Evolutionary conservation across 2,797 vertebrate species (phyloP).

Genomic region (Poecilia velifera): DNA sequence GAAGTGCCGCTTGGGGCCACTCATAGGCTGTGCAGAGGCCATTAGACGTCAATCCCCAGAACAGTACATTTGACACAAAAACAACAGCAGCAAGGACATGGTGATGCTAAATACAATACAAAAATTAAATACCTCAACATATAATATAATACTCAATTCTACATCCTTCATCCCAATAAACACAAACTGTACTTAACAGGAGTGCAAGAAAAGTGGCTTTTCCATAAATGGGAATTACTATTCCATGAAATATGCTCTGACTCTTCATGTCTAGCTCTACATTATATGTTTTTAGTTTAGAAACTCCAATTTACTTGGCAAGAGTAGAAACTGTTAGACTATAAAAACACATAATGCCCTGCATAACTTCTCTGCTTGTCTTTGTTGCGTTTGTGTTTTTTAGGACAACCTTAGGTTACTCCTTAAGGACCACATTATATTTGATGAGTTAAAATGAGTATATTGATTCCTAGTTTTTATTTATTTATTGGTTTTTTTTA

Average conservation of each 20-base stretch:
- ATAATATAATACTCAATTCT: not conserved
- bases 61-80: not conserved
- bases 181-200: not conserved
- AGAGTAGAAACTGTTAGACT: not conserved
- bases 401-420: not conserved
- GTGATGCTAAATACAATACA: not conserved
- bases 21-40: not conserved
- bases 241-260: not conserved
- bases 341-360: not conserved
- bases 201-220: not conserved
- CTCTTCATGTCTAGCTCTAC: not conserved
- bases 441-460: not conserved
- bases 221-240: not conserved
- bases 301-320: not conserved
- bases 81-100: not conserved
- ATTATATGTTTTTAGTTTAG: not conserved
- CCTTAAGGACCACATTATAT: not conserved
- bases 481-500: too few species aligned
- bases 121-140: not conserved
- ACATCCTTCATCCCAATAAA: not conserved
- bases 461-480: not conserved
- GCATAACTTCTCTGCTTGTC: too few species aligned
- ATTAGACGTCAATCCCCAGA: not conserved
- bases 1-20: not conserved
- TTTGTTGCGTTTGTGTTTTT: too few species aligned